A percentile compares a stretch with the other conserved stretches of the same genome.
These are phyloP conservation scores for Sphaeridia pumilis DNA, from an alignment of 2,888 invertebrate genomes.

Conservation along the genomic window DNA sequence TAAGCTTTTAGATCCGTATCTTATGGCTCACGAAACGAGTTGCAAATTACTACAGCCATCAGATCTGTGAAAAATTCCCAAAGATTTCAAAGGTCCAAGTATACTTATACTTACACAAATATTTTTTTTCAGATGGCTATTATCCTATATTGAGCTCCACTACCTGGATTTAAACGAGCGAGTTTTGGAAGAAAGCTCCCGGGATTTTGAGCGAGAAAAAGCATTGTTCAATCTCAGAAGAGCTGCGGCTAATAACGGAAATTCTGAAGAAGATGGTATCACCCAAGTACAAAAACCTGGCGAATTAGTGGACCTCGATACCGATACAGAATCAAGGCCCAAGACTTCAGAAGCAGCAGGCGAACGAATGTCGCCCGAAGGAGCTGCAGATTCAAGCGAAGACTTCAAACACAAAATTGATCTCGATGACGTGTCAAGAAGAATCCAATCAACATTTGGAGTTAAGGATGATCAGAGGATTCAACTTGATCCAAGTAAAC, in stretches of 20 bases:
- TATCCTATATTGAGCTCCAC: slow-evolving; percentile 55
- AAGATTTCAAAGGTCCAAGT: too few relatives aligned
- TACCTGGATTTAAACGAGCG: slow-evolving; percentile 53
- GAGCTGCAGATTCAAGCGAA: slow-evolving; percentile 18
- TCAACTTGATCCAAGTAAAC: background rate
- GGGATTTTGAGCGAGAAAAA: slow-evolving; percentile 44
- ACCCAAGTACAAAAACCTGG: slow-evolving; percentile 15
- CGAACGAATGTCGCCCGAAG: slow-evolving; percentile 25
- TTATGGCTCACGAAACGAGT: too few relatives aligned
- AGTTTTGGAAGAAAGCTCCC: slow-evolving; percentile 50
- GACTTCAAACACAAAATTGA: slow-evolving; percentile 6
- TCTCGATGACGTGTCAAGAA: background rate
- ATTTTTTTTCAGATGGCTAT: slow-evolving; percentile 49
- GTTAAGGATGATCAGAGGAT: background rate
- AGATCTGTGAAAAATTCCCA: too few relatives aligned
- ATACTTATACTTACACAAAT: too few relatives aligned
- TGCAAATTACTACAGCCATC: too few relatives aligned
- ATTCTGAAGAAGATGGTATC: slow-evolving; percentile 11
- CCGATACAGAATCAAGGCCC: too few relatives aligned
- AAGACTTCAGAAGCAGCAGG: background rate
- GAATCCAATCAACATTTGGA: too few relatives aligned
- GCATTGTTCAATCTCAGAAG: slow-evolving; percentile 39
- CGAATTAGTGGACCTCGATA: too few relatives aligned
- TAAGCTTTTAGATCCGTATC: too few relatives aligned
- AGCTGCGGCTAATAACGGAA: background rate